Evolutionary conservation across 2,888 invertebrate genomes (phyloP).

Genomic region (Andrena dorsata): DNA sequence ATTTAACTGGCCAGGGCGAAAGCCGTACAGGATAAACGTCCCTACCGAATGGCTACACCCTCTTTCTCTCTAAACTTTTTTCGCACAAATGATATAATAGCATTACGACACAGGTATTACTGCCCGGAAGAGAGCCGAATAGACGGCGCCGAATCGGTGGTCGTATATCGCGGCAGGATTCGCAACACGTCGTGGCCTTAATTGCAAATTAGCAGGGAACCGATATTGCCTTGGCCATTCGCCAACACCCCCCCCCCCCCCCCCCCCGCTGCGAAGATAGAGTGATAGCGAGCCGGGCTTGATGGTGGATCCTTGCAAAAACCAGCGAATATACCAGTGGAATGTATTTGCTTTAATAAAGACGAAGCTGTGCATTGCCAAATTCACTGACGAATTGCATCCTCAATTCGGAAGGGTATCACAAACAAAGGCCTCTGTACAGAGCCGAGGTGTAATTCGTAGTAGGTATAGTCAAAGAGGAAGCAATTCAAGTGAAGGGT

Average conservation of each 20-base stretch:
- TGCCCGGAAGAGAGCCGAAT: constrained; percentile 10
- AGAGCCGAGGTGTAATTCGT: not conserved
- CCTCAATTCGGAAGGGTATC: not conserved
- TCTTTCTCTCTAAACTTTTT: constrained; percentile 9
- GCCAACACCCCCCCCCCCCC: constrained; percentile 50
- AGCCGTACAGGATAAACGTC: not conserved
- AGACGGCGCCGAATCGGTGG: constrained; percentile 28
- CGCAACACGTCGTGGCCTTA: constrained; percentile 67
- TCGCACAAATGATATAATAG: constrained; percentile 10
- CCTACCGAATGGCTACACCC: not conserved
- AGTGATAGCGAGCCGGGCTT: constrained; percentile 12
- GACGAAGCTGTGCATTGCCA: too few relatives aligned
- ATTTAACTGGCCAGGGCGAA: not conserved
- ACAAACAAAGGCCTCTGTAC: not conserved
- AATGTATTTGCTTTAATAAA: constrained; percentile 9
- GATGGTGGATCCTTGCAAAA: constrained; percentile 28
- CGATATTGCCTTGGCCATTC: constrained; percentile 64
- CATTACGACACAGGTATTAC: constrained; percentile 20
- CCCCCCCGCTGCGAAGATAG: constrained; percentile 32
- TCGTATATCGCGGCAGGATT: constrained; percentile 56
- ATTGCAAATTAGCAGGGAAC: constrained; percentile 70
- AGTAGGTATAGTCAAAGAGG: not conserved
- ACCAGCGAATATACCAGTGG: not conserved
- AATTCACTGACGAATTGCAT: not conserved
- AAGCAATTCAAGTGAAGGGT: not conserved